A percentile compares a stretch with the other conserved stretches of the same genome.
Conservation (phyloP, 2,888 invertebrate species). For the Drosophila gaucha region DNA sequence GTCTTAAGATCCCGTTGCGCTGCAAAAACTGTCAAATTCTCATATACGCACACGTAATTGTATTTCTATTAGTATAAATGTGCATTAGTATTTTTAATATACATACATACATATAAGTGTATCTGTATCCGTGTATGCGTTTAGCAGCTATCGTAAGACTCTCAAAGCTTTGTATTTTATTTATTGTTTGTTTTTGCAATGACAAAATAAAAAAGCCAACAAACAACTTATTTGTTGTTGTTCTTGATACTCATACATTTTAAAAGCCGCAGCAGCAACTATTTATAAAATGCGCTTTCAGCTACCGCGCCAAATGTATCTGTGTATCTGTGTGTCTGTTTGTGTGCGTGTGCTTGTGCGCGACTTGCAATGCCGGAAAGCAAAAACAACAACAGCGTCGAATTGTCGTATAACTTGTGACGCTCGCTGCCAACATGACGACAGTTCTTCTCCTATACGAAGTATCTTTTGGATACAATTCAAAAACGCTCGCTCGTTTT, state of each 20-base stretch:
- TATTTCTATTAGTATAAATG: conserved; percentile 22
- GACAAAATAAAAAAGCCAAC: conserved; percentile 59
- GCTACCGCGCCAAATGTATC: conserved; percentile 55
- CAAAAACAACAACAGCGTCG: conserved; percentile 42
- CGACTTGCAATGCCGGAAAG: conserved; percentile 73
- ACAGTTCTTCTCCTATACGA: conserved; percentile 51
- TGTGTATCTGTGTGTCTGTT: conserved; percentile 32
- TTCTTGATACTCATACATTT: conserved; percentile 45
- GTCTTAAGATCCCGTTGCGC: conserved; percentile 42
- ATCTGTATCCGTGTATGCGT: conserved; percentile 1
- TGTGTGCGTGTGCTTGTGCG: conserved; percentile 41
- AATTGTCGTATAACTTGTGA: conserved; percentile 63
- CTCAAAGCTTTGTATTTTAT: conserved; percentile 45
- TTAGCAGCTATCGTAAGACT: conserved; percentile 25
- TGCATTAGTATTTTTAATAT: conserved; percentile 17
- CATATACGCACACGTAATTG: conserved; percentile 22
- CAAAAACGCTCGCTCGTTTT: conserved; percentile 20
- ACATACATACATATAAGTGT: conserved; percentile 23
- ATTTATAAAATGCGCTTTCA: conserved; percentile 77
- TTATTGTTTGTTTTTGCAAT: conserved; percentile 67
- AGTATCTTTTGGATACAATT: conserved; percentile 58
- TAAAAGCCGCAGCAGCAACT: conserved; percentile 64
- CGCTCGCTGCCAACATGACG: conserved; percentile 60
- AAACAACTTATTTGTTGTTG: conserved; percentile 55
- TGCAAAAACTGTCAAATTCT: conserved; percentile 44